phyloP scores from a whole-genome alignment of 2,888 invertebrate genomes.

The Drosophila kuntzei region DNA sequence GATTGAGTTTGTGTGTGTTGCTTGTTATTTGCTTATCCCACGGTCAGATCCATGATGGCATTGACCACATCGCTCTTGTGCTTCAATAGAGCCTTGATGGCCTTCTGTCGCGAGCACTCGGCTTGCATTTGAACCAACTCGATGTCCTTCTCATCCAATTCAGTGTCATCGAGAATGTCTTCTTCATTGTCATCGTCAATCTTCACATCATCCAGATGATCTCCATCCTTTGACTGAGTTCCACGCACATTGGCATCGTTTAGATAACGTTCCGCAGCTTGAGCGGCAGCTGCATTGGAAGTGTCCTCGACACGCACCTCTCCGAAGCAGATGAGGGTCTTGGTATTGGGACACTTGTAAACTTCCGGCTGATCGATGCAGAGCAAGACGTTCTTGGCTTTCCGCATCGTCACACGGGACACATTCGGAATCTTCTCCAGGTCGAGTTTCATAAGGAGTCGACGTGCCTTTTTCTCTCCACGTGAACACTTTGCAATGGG shows the following conservation, averaged over 20 bases:
- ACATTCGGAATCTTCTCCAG: slow-evolving; percentile 55
- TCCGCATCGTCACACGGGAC: slow-evolving; percentile 64
- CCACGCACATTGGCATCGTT: slow-evolving; percentile 21
- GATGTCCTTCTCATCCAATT: slow-evolving; percentile 57
- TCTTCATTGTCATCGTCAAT: slow-evolving; percentile 8
- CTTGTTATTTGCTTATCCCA: slow-evolving; percentile 17
- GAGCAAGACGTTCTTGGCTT: slow-evolving; percentile 55
- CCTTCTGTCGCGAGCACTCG: slow-evolving; percentile 53
- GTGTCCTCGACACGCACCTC: slow-evolving; percentile 58
- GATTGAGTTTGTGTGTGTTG: not conserved
- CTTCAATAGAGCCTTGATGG: slow-evolving; percentile 52
- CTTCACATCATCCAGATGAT: not conserved
- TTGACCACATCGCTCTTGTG: slow-evolving; percentile 69
- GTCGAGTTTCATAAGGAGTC: slow-evolving; percentile 59
- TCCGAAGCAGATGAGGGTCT: slow-evolving; percentile 62
- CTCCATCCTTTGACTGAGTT: not conserved
- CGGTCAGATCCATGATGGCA: slow-evolving; percentile 68
- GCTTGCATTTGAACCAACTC: slow-evolving; percentile 67
- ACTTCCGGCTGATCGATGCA: slow-evolving; percentile 66
- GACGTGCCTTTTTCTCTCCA: slow-evolving; percentile 69
- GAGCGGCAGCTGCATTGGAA: slow-evolving; percentile 36
- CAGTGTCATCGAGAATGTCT: slow-evolving; percentile 2
- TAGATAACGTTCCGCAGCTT: slow-evolving; percentile 60
- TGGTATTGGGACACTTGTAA: slow-evolving; percentile 43
- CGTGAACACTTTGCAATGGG: slow-evolving; percentile 42